Base-by-base conservation (phyloP, 2,797 vertebrate genomes). In the Gymnoscopelus braueri region DNA sequence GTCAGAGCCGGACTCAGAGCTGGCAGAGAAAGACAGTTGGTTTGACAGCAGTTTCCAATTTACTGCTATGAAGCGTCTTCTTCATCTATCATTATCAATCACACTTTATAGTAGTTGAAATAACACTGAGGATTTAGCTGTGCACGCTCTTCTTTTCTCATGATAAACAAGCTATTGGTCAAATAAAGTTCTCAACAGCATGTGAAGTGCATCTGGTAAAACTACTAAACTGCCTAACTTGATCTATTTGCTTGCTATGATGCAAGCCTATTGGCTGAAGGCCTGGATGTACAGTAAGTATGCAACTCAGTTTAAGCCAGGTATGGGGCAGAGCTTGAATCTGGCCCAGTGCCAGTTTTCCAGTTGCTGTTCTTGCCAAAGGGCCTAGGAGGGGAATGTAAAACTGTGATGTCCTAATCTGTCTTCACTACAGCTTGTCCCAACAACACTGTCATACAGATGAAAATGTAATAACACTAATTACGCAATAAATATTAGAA, bases 1-100 rank as follows among this genome's bases (percentile, higher is more conserved):
- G 69, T 65, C 4, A 39, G 12, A 39, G 50, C 26, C 3, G 67
- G 15, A 69, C 11, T 29, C 14, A 15, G 1, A 65, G 19, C 44
- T n/a, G 61, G 29, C 47, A 56, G 8, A 66, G 12, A 47, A 57
- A 71, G 50, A 14, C 26, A 65, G 81, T 52, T 77, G 72, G 50
- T 63, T 73, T 67, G 14, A 51, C 60, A 72, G 32, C 24, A 61
- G 74, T 85, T 81, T 81, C 75, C 47, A 32, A 60, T 77, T 79
- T 19, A 63, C 10, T 26, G 4, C 55, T 49, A 49, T 60, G 9
- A 19, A 9, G 4, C 53, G 65, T 52, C 54, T 58, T 62, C 55
- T 75, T 57, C 6, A 67, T 14, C 2, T 13, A 1, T 55, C 19
- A 73, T 49, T 10, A n/a, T 54, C 32, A 71, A 48, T 55, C 13